phyloP scores from a whole-genome alignment of 2,113 vertebrate species.

The Thalassoma bifasciatum region DNA sequence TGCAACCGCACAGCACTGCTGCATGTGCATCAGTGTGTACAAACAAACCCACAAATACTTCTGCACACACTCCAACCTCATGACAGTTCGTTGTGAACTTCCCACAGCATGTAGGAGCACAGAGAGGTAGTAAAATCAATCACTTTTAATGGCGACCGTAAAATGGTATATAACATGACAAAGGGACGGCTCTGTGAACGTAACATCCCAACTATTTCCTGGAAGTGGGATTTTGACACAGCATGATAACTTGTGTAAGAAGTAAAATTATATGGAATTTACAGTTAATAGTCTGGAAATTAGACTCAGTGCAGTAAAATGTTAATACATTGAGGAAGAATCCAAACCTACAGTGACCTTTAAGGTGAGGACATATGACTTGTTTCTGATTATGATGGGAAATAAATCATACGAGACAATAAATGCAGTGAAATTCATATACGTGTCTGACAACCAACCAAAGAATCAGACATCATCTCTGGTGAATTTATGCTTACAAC shows the following conservation, averaged over 20 bases:
- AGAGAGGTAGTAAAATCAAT: constrained; percentile 50
- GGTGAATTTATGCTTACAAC: too few species aligned
- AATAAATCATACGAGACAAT: too few species aligned
- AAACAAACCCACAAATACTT: constrained; percentile 19
- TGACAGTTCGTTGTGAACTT: constrained; percentile 49
- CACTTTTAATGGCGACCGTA: constrained; percentile 36
- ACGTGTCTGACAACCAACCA: too few species aligned
- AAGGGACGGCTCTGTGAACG: constrained; percentile 10
- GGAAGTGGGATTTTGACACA: constrained; percentile 19
- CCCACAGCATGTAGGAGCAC: constrained; percentile 27
- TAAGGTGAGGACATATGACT: background rate
- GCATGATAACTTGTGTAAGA: constrained; percentile 24
- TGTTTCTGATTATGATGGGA: background rate
- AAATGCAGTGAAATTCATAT: too few species aligned
- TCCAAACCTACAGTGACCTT: background rate
- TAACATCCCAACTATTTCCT: constrained; percentile 11
- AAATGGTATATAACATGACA: constrained; percentile 43
- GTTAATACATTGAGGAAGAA: background rate
- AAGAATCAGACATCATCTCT: too few species aligned
- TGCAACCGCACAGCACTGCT: constrained; percentile 7
- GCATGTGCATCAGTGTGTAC: constrained; percentile 14
- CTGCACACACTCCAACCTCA: constrained; percentile 19
- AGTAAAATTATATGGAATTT: constrained; percentile 21
- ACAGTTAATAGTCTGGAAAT: constrained; percentile 12
- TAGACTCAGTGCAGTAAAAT: constrained; percentile 8